phyloP scores from a whole-genome alignment of 2,888 invertebrate genomes.

The Orthosia gothica region DNA sequence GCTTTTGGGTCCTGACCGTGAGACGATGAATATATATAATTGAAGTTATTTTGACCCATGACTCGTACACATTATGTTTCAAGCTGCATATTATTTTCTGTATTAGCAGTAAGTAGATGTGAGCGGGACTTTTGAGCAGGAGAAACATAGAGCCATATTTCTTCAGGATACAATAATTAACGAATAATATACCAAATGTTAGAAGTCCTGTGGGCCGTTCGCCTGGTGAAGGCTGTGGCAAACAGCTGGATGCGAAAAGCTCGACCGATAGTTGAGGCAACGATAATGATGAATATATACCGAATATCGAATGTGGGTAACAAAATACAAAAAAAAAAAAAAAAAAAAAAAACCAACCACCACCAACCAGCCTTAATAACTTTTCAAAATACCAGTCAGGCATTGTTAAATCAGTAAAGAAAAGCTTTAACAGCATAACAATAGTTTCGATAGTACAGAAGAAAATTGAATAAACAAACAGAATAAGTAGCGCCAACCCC shows the following conservation, averaged over 20 bases:
- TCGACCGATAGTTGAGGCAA: too few relatives aligned
- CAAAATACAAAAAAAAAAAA: too few relatives aligned
- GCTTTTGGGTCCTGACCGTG: background rate
- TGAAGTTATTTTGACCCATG: background rate
- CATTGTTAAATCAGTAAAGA: constrained; percentile 4
- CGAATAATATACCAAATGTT: too few relatives aligned
- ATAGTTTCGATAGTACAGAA: constrained; percentile 31
- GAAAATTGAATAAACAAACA: constrained; percentile 30
- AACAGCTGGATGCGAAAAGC: too few relatives aligned
- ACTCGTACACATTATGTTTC: background rate
- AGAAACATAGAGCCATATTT: background rate
- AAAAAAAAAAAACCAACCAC: too few relatives aligned
- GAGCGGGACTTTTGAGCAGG: background rate
- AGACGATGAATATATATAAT: background rate
- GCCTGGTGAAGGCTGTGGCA: too few relatives aligned
- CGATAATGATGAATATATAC: too few relatives aligned
- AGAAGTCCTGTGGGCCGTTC: too few relatives aligned
- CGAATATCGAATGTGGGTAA: too few relatives aligned
- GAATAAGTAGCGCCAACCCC: constrained; percentile 25
- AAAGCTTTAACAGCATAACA: constrained; percentile 17
- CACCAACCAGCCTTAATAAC: too few relatives aligned
- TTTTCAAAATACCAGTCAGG: background rate
- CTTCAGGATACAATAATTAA: background rate
- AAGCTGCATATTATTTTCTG: too few relatives aligned
- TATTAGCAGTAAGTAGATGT: background rate